Percentiles rank a stretch among this genome's conserved stretches.
phyloP scores from a whole-genome alignment of 2,797 vertebrate species.

The Champsocephalus esox region DNA sequence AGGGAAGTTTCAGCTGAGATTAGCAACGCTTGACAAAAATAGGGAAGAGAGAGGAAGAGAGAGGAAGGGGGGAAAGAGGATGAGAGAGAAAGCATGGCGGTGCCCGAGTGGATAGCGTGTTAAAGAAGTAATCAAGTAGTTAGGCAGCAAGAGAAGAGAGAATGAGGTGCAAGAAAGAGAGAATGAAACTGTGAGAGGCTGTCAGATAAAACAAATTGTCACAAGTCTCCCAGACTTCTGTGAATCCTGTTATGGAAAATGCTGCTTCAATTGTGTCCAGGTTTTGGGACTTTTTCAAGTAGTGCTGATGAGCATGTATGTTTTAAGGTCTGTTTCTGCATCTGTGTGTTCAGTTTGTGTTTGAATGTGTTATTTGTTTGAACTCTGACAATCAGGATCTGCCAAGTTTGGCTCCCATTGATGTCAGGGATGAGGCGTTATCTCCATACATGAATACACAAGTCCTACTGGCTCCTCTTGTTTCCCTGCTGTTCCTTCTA shows the following conservation, averaged over 20 bases:
- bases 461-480: constrained; percentile 20
- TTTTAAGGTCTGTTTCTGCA: constrained; percentile 20
- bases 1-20: constrained; percentile 69
- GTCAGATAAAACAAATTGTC: constrained; percentile 43
- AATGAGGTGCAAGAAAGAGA: constrained; percentile 21
- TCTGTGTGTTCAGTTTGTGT: constrained; percentile 8
- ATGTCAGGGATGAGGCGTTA: constrained; percentile 47
- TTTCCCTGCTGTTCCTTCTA: constrained; percentile 12
- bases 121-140: constrained; percentile 62
- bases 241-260: constrained; percentile 44
- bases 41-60: constrained; percentile 31
- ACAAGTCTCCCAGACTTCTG: constrained; percentile 49
- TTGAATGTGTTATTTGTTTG: constrained; percentile 1
- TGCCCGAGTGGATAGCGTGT: constrained; percentile 55
- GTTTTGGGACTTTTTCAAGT: constrained; percentile 41
- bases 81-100: constrained; percentile 35
- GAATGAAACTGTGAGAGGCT: constrained; percentile 39
- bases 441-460: constrained; percentile 32
- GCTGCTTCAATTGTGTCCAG: constrained; percentile 43
- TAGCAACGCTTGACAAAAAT: constrained; percentile 62
- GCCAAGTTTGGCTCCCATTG: constrained; percentile 33
- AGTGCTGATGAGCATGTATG: constrained; percentile 17
- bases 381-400: constrained; percentile 42
- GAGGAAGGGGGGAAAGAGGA: constrained; percentile 25
- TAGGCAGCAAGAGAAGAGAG: constrained; percentile 35